Percentiles rank a stretch among this genome's conserved stretches.
phyloP scores from a whole-genome alignment of 2,113 vertebrate species.

The Chloebia gouldiae region DNA sequence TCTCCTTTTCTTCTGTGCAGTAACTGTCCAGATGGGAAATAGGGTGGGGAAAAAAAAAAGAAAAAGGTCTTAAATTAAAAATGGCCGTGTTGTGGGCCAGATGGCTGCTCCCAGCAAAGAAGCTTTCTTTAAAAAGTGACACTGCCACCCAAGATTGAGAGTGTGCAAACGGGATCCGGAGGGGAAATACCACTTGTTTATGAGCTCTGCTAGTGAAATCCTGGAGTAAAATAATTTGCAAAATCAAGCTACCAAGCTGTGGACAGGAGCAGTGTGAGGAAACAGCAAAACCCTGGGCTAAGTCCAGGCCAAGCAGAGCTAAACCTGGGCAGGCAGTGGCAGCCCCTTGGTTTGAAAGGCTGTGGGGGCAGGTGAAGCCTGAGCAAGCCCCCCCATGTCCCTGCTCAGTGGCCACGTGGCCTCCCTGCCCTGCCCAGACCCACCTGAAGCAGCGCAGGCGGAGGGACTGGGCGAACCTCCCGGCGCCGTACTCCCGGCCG shows the following conservation, averaged over 20 bases:
- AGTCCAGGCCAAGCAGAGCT: neutral
- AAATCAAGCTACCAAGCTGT: neutral
- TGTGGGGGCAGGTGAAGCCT: neutral
- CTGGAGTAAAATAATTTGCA: neutral
- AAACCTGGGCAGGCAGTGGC: neutral
- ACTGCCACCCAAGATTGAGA: neutral
- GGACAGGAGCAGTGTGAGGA: neutral
- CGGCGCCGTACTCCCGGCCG: conserved; percentile 81
- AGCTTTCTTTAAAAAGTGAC: conserved; percentile 8
- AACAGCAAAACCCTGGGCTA: neutral
- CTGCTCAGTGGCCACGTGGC: fast-evolving
- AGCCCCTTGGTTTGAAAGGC: neutral
- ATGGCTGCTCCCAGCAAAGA: conserved; percentile 33
- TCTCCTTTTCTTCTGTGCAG: neutral
- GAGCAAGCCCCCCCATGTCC: neutral
- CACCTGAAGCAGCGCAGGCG: conserved; percentile 93
- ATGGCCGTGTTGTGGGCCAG: neutral
- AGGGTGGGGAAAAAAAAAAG: neutral
- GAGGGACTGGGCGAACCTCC: conserved; percentile 80
- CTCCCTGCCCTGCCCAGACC: neutral
- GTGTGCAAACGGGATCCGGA: neutral
- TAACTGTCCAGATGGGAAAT: conserved; percentile 59
- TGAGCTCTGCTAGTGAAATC: neutral
- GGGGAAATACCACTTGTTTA: neutral
- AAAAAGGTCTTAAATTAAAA: conserved; percentile 7